Evolutionary conservation across 2,113 vertebrate genomes (phyloP).

Genomic region (Microcebus jonahi): DNA sequence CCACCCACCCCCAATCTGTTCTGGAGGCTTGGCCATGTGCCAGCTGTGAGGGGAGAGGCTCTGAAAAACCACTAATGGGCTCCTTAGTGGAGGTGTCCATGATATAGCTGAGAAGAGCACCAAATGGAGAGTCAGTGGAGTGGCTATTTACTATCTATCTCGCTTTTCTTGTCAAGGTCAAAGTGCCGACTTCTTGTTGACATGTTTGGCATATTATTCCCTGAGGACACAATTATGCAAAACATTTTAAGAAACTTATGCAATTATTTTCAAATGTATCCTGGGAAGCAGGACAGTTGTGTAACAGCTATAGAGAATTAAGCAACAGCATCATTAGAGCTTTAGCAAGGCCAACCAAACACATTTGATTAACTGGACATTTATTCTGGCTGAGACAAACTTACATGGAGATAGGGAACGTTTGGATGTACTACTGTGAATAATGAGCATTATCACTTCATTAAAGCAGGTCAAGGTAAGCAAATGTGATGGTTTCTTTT

Average conservation of each 20-base stretch:
- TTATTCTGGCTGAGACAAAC: conserved; percentile 22
- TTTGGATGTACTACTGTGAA: not conserved
- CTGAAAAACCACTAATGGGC: not conserved
- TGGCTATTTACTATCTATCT: not conserved
- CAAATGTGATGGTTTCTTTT: not conserved
- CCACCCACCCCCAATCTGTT: not conserved
- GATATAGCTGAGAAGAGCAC: not conserved
- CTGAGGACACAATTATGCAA: conserved; percentile 9
- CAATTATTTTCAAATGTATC: conserved; percentile 51
- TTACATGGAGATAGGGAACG: not conserved
- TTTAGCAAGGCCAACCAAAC: conserved; percentile 18
- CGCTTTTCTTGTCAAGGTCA: conserved; percentile 17
- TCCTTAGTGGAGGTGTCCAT: not conserved
- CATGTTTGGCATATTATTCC: not conserved
- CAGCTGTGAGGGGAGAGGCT: too few species aligned
- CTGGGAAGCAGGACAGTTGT: not conserved
- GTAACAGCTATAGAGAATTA: conserved; percentile 25
- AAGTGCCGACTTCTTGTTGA: not conserved
- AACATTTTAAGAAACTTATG: not conserved
- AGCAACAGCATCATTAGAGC: conserved; percentile 20
- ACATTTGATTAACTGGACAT: conserved; percentile 20
- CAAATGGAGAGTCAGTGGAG: not conserved
- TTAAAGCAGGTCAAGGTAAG: conserved; percentile 67
- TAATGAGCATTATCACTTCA: conserved; percentile 37
- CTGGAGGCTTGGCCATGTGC: not conserved